These are phyloP conservation scores for Zosterops lateralis DNA, from an alignment of 2,113 vertebrate genomes.

Conservation along the genomic window DNA sequence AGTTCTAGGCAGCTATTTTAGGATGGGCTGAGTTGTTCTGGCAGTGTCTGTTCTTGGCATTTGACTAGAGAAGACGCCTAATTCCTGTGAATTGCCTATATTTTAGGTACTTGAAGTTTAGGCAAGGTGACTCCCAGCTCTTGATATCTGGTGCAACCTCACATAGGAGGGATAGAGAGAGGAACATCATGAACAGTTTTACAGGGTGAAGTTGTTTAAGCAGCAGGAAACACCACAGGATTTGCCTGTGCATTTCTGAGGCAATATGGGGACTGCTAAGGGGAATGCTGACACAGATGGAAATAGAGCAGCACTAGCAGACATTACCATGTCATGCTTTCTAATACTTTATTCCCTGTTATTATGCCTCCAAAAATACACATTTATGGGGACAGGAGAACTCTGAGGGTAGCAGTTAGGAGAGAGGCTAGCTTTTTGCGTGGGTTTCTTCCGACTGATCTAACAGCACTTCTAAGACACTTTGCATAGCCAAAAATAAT, in stretches of 20 bases:
- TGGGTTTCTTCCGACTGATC: background rate
- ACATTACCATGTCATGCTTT: background rate
- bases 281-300: conserved; percentile 22
- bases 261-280: background rate
- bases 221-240: background rate
- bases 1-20: conserved; percentile 5
- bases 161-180: background rate
- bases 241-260: conserved; percentile 14
- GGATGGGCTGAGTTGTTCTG: background rate
- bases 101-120: background rate
- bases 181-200: background rate
- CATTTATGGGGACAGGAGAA: conserved; percentile 25
- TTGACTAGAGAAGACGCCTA: background rate
- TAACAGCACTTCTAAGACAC: background rate
- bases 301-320: background rate
- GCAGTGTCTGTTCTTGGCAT: background rate
- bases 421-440: background rate
- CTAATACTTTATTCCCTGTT: conserved; percentile 45
- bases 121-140: background rate
- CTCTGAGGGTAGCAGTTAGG: background rate
- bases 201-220: background rate
- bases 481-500: background rate
- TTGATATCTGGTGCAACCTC: background rate
- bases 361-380: conserved; percentile 34
- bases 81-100: background rate